phyloP scores from a whole-genome alignment of 2,888 invertebrate genomes.

The Pediacus dermestoides region DNA sequence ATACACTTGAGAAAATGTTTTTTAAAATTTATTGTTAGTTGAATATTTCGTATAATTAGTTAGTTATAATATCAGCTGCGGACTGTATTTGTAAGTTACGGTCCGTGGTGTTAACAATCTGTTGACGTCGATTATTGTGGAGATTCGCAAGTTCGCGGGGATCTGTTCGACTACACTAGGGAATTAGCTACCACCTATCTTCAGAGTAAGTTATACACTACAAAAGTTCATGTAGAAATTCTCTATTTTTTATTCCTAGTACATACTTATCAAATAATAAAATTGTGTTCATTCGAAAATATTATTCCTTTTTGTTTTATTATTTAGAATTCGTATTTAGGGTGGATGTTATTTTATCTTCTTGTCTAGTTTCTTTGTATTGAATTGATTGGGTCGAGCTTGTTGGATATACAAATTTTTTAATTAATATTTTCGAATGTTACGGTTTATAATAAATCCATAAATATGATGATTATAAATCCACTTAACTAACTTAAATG shows the following conservation, averaged over 20 bases:
- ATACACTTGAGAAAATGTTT: not conserved
- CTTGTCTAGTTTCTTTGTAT: too few relatives aligned
- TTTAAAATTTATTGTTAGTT: not conserved
- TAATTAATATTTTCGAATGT: slow-evolving; percentile 1
- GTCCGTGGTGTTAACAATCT: slow-evolving; percentile 40
- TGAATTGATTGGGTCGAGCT: too few relatives aligned
- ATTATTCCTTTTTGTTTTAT: too few relatives aligned
- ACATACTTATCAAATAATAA: slow-evolving; percentile 21
- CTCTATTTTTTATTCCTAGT: slow-evolving; percentile 12
- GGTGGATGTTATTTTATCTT: too few relatives aligned
- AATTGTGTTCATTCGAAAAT: slow-evolving; percentile 27
- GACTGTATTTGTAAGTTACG: slow-evolving; percentile 53
- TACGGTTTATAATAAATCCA: too few relatives aligned
- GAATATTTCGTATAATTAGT: not conserved
- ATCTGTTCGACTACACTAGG: slow-evolving; percentile 35
- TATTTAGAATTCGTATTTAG: too few relatives aligned
- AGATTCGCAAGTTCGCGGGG: slow-evolving; percentile 35
- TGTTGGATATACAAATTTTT: not conserved
- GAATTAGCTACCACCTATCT: slow-evolving; percentile 31
- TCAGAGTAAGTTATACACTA: slow-evolving; percentile 35
- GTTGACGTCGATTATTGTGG: slow-evolving; percentile 36
- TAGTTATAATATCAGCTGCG: slow-evolving; percentile 25
- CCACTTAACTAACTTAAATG: not conserved
- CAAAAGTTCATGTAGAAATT: slow-evolving; percentile 34
- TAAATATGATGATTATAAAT: not conserved